These are phyloP conservation scores for Stegophylla sp. DNA, from an alignment of 2,888 invertebrate genomes.

Conservation along the genomic window DNA sequence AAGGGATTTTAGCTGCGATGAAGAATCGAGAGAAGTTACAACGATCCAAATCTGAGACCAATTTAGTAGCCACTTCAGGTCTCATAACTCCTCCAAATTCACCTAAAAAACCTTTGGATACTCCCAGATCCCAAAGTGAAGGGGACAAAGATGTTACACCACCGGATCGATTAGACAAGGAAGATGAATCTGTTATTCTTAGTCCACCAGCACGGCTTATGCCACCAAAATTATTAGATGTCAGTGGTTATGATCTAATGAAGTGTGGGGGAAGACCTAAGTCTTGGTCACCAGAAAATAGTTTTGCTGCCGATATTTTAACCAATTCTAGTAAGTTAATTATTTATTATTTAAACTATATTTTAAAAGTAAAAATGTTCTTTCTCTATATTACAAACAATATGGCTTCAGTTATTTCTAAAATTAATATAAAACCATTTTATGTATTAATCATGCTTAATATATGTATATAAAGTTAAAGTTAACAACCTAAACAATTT, in stretches of 20 bases:
- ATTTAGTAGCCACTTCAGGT: conserved; percentile 70
- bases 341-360: too few relatives aligned
- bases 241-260: conserved; percentile 52
- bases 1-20: conserved; percentile 93
- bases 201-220: conserved; percentile 67
- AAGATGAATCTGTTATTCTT: conserved; percentile 69
- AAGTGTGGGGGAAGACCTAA: conserved; percentile 68
- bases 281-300: conserved; percentile 78
- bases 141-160: conserved; percentile 62
- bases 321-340: conserved; percentile 65
- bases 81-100: conserved; percentile 43
- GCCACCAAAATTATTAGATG: conserved; percentile 55
- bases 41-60: conserved; percentile 91
- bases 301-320: conserved; percentile 69
- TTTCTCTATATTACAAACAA: too few relatives aligned
- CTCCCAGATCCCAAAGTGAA: conserved; percentile 63
- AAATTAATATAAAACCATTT: too few relatives aligned
- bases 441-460: too few relatives aligned
- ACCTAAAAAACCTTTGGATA: conserved; percentile 39
- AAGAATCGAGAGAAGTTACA: conserved; percentile 92
- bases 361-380: too few relatives aligned
- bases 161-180: conserved; percentile 63
- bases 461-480: too few relatives aligned
- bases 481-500: too few relatives aligned
- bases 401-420: too few relatives aligned